Base-by-base conservation (phyloP, 35 echinoderm and acorn worm species). In the Ophiothrix spiculata region DNA sequence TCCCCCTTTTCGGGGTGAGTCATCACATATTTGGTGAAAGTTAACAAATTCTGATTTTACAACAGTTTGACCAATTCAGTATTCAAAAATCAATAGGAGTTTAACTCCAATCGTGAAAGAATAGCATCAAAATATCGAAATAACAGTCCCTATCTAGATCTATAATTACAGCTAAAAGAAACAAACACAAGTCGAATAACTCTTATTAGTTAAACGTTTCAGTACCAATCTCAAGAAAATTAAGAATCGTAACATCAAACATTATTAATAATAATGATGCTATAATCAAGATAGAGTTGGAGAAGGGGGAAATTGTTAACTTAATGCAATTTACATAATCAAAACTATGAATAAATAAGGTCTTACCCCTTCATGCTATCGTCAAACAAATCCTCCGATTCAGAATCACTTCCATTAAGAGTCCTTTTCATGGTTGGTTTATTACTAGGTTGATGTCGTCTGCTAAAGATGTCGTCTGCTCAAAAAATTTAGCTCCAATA, bases 311-410 rank as follows among this genome's bases (percentile, higher is more conserved):
- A n/a, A n/a, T n/a, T n/a, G n/a, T n/a, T 31, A 40, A 39, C 19
- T 40, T 31, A 31, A 13, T 15, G 38, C 16, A 39, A 39, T 38
- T 39, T 31, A 19, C 29, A 35, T 34, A 39, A 76, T 64, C 35
- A 73, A 4, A 78, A 16, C 6, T 39, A 77, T 38, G 19, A 17
- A 1, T 77, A 77, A 77, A 40, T 10, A 45, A 17, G 16, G 28
- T 32, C 89, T 77, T 86, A 91, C 89, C 89, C 82, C 25, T 91
- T 91, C 81, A 85, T 91, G 31, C 41, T 86, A 23, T 91, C 89
- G 39, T 91, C 89, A 75, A 91, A 91, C 79, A 91, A 79, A 78
- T 91, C 89, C 21, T 91, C 89, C 40, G 75, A 86, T 79, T 91
- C 89, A n/a, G 89, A 85, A 42, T 86, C 84, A 42, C 84, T 86